A percentile compares a stretch with the other conserved stretches of the same genome.
Evolutionary conservation across 2,888 invertebrate species (phyloP).

Genomic region (Pyrocoelia pectoralis): DNA sequence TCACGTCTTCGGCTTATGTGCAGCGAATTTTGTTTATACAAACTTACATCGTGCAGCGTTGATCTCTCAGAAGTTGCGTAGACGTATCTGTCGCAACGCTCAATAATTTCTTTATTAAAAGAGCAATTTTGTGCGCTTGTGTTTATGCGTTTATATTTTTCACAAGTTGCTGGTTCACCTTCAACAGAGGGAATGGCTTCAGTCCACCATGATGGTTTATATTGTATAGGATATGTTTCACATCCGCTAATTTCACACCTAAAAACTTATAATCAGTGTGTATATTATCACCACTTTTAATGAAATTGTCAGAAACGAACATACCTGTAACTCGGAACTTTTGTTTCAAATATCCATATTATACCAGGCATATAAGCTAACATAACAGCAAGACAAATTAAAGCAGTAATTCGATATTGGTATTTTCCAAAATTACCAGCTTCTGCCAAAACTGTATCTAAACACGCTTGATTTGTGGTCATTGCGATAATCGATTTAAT

Average conservation of each 20-base stretch:
- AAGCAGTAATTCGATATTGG: slow-evolving; percentile 66
- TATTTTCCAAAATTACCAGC: slow-evolving; percentile 73
- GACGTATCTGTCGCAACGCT: slow-evolving; percentile 54
- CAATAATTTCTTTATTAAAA: not conserved
- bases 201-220: not conserved
- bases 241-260: not conserved
- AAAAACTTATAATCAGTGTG: not conserved
- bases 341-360: slow-evolving; percentile 65
- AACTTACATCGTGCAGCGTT: slow-evolving; percentile 40
- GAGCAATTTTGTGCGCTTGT: not conserved
- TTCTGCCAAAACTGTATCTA: slow-evolving; percentile 65
- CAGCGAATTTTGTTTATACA: too few relatives aligned
- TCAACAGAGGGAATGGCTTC: not conserved
- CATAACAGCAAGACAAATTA: slow-evolving; percentile 68
- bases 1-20: too few relatives aligned
- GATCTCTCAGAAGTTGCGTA: slow-evolving; percentile 38
- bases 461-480: slow-evolving; percentile 14
- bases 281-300: too few relatives aligned
- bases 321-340: not conserved
- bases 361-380: slow-evolving; percentile 71
- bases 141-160: not conserved
- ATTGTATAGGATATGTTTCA: not conserved
- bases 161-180: not conserved
- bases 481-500: not conserved
- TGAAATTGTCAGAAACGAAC: not conserved